Evolutionary conservation across 2,113 vertebrate genomes (phyloP).

Genomic region (human): DNA sequence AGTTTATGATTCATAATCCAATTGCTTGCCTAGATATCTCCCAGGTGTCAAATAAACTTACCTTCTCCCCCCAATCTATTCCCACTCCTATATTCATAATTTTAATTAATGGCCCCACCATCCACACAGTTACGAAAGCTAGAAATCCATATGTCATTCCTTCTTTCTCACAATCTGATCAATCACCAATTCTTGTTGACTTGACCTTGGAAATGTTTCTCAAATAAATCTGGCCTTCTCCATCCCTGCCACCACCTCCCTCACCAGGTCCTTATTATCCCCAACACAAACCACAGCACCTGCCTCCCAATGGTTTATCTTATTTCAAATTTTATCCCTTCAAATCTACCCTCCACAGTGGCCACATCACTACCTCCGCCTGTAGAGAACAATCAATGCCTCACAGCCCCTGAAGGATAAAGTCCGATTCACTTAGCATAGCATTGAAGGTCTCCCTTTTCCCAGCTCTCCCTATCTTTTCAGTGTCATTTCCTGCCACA

Average conservation of each 20-base stretch:
- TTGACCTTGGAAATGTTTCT: conserved; percentile 23
- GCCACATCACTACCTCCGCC: background rate
- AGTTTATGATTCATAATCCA: background rate
- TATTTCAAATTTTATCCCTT: background rate
- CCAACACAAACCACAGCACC: background rate
- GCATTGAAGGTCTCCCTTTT: background rate
- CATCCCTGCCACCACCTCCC: background rate
- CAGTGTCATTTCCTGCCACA: background rate
- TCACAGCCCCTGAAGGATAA: background rate
- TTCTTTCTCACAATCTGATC: background rate
- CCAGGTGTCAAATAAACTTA: background rate
- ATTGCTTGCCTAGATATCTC: background rate
- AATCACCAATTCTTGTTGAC: background rate
- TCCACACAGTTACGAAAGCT: background rate
- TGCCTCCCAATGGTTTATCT: background rate
- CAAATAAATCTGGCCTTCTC: background rate
- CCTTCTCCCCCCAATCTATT: background rate
- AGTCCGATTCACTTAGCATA: background rate
- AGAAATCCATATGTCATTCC: background rate
- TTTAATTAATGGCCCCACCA: background rate
- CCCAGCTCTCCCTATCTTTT: background rate
- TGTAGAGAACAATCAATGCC: background rate
- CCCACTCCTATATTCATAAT: background rate
- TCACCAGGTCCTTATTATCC: background rate
- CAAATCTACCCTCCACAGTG: background rate